These are phyloP conservation scores for Caenorhabditis brenneri DNA, from an alignment of 1,140 invertebrate genomes.

Conservation along the genomic window DNA sequence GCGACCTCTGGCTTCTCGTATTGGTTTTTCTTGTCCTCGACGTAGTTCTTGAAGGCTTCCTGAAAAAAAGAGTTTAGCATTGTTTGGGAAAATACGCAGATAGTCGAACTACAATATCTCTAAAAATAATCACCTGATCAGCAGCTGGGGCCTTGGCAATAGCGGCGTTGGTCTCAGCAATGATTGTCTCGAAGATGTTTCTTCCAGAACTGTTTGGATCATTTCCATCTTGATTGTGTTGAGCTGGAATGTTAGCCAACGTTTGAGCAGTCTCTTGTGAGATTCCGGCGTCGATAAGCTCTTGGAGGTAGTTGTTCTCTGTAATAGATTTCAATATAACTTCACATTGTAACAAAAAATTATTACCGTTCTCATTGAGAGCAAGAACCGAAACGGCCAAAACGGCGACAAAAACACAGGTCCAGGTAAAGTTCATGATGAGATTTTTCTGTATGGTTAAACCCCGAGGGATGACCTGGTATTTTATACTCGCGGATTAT, in stretches of 20 bases:
- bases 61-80: too few relatives aligned
- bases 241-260: not conserved
- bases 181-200: not conserved
- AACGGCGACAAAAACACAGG: not conserved
- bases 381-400: not conserved
- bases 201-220: not conserved
- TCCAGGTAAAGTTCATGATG: not conserved
- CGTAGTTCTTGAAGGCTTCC: slow-evolving; percentile 6
- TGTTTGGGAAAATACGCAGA: too few relatives aligned
- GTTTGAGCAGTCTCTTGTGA: not conserved
- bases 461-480: not conserved
- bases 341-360: not conserved
- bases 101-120: too few relatives aligned
- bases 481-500: slow-evolving; percentile 23
- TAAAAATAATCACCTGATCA: slow-evolving; percentile 26
- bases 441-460: not conserved
- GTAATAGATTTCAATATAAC: not conserved
- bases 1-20: not conserved
- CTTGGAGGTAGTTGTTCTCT: slow-evolving; percentile 35
- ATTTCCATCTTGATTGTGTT: not conserved
- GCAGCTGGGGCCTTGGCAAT: not conserved
- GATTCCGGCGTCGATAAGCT: slow-evolving; percentile 3
- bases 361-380: not conserved
- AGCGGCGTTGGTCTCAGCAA: not conserved
- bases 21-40: not conserved